A percentile compares a stretch with the other conserved stretches of the same genome.
Evolutionary conservation across 2,888 invertebrate species (phyloP).

Genomic region (Platerodrilus igneus): DNA sequence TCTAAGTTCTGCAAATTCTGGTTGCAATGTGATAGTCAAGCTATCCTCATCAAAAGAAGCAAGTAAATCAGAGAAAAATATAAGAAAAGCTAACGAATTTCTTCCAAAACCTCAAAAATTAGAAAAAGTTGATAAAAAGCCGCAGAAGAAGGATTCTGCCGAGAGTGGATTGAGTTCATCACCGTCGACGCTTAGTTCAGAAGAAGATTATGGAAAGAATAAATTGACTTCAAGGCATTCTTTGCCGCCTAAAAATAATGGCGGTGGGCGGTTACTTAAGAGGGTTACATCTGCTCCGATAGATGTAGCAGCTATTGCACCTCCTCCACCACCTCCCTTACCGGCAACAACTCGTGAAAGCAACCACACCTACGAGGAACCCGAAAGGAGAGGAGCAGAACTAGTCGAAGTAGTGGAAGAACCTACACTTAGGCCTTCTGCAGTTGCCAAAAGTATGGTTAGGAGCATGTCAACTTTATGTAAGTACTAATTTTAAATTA

Average conservation of each 20-base stretch:
- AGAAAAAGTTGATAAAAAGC: slow-evolving; percentile 36
- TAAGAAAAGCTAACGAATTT: slow-evolving; percentile 41
- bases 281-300: slow-evolving; percentile 57
- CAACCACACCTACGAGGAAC: slow-evolving; percentile 36
- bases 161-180: slow-evolving; percentile 46
- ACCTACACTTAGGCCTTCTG: slow-evolving; percentile 63
- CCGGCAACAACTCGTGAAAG: slow-evolving; percentile 56
- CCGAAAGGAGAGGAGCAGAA: slow-evolving; percentile 12
- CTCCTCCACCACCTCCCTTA: slow-evolving; percentile 68
- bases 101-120: slow-evolving; percentile 43
- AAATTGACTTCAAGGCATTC: slow-evolving; percentile 44
- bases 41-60: slow-evolving; percentile 26
- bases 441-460: slow-evolving; percentile 57
- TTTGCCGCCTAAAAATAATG: slow-evolving; percentile 33
- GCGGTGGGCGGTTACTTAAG: slow-evolving; percentile 46
- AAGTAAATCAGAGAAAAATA: slow-evolving; percentile 25
- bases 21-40: slow-evolving; percentile 45
- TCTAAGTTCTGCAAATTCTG: slow-evolving; percentile 45
- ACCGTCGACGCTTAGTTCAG: slow-evolving; percentile 43
- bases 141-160: slow-evolving; percentile 26
- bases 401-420: slow-evolving; percentile 60
- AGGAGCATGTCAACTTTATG: slow-evolving; percentile 55
- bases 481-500: too few relatives aligned
- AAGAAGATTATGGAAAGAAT: slow-evolving; percentile 41
- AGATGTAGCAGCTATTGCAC: slow-evolving; percentile 55